Percentiles rank a stretch among this genome's conserved stretches.
These are phyloP conservation scores for Chunga burmeisteri DNA, from an alignment of 2,113 vertebrate species.

Conservation along the genomic window DNA sequence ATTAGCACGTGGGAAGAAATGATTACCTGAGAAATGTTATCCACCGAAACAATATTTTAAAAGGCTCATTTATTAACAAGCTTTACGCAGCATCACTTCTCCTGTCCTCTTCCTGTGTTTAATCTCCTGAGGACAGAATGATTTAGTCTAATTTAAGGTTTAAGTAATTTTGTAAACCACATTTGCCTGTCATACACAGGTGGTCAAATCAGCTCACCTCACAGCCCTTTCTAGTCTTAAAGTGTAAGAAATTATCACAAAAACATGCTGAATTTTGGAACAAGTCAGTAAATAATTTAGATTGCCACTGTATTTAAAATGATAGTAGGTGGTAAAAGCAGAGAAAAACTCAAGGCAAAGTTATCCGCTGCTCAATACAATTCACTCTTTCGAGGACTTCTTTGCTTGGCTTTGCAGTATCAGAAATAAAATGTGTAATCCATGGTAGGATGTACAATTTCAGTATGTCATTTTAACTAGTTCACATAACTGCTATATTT, in stretches of 20 bases:
- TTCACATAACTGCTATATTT: not conserved
- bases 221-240: not conserved
- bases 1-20: not conserved
- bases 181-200: not conserved
- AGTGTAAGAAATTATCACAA: not conserved
- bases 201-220: not conserved
- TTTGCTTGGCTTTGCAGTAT: not conserved
- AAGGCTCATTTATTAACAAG: slow-evolving; percentile 4
- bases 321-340: not conserved
- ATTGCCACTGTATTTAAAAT: not conserved
- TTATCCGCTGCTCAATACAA: not conserved
- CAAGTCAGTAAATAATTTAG: not conserved
- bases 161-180: not conserved
- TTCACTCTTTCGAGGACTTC: rapidly evolving
- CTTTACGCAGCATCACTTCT: not conserved
- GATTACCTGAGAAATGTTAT: not conserved
- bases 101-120: not conserved
- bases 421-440: not conserved
- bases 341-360: not conserved
- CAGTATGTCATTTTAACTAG: not conserved
- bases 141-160: not conserved
- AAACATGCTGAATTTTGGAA: not conserved
- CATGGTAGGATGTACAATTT: not conserved
- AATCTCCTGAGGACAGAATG: not conserved
- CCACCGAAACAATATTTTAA: slow-evolving; percentile 4